Evolutionary conservation across 2,888 invertebrate genomes (phyloP), one percentile per base, ranked within the genome.

Genomic region (Azorinus chamasolen): DNA sequence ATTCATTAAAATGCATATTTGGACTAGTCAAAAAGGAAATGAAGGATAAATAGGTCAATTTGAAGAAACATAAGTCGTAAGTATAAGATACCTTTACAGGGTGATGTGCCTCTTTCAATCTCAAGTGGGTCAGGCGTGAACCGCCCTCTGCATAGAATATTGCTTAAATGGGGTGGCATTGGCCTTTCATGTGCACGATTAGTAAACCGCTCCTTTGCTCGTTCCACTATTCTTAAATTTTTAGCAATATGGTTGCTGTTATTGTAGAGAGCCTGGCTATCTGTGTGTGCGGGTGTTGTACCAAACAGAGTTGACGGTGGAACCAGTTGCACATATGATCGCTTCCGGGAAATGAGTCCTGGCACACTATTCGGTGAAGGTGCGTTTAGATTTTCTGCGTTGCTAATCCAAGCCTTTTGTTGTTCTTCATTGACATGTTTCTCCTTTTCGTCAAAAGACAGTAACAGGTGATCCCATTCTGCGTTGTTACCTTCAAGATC

Each of bases 401-500:
- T 32, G 32, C 32, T 32, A 32, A 32, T 32, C 32, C 32, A 32
- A 32, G 32, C 10, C 5, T 32, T 32, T 4, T 32, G 4, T 10
- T 32, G 5, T 4, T 32, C 32, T 32, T 4, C 27, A 16, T 39
- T 37, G 5, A 22, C 14, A n/a, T 43, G 20, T 22, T 45, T 41
- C 16, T 39, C 32, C 37, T 20, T 24, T 16, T 18, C 32, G 14
- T 22, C 22, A 18, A 74, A 16, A 1, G 79, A 55, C 27, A 72
- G 45, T 6, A 84, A 63, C 0, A 86, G 51, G n/a, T 79, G 64
- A 20, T 86, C 86, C 83, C 83, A 84, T 50, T 86, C 82, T n/a
- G 63, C 70, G 53, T 86, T 86, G 32, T 83, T 80, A 20, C 86
- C 84, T 0, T 79, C 68, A 8, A 84, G 61, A 61, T 86, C 86